phyloP scores from a whole-genome alignment of 2,888 invertebrate species.

The Pammene aurita region DNA sequence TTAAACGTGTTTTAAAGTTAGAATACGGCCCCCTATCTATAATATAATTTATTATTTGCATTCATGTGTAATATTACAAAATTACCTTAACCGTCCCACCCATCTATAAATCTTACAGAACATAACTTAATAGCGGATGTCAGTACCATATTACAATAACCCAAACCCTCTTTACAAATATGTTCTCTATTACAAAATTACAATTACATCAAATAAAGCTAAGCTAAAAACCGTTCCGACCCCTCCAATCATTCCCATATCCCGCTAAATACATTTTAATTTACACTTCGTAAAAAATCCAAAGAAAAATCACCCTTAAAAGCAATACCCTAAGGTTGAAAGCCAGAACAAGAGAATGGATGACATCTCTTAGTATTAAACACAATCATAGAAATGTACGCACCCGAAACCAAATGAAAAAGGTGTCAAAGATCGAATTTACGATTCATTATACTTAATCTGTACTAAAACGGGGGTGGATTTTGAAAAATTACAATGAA shows the following conservation, averaged over 20 bases:
- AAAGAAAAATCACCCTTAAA: constrained; percentile 47
- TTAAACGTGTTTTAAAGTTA: no score
- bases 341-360: constrained; percentile 9
- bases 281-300: constrained; percentile 54
- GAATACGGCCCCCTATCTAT: not conserved
- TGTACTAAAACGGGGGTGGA: constrained; percentile 71
- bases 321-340: constrained; percentile 39
- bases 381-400: constrained; percentile 73
- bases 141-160: constrained; percentile 44
- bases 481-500: constrained; percentile 30
- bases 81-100: not conserved
- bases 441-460: constrained; percentile 83
- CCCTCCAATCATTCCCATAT: constrained; percentile 63
- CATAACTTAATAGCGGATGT: constrained; percentile 27
- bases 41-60: not conserved
- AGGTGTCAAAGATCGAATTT: constrained; percentile 84
- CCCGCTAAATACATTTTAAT: constrained; percentile 66
- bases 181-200: constrained; percentile 67
- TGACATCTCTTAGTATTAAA: constrained; percentile 44
- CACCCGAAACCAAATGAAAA: constrained; percentile 79
- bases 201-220: constrained; percentile 68
- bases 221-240: constrained; percentile 55
- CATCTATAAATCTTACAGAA: constrained; percentile 25
- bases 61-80: not conserved
- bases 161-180: constrained; percentile 61